Conservation (phyloP, 2,888 invertebrate species). For the Tortrix viridana region DNA sequence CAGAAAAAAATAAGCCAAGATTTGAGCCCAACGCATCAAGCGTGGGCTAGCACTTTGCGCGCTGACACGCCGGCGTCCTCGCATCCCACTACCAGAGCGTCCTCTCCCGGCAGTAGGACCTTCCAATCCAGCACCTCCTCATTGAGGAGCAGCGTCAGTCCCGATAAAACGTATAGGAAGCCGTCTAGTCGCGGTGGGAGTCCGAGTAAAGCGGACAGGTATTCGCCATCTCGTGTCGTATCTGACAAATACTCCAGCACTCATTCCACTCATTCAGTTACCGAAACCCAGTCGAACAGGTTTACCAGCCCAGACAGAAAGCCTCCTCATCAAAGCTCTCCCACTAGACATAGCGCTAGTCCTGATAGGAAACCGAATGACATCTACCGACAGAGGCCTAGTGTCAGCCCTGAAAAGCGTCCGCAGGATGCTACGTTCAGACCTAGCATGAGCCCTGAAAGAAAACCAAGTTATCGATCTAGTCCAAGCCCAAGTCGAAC, state of each 20-base stretch:
- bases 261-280: slow-evolving; percentile 57
- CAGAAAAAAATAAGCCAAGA: slow-evolving; percentile 86
- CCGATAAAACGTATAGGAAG: slow-evolving; percentile 68
- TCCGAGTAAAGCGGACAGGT: slow-evolving; percentile 60
- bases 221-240: slow-evolving; percentile 61
- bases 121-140: slow-evolving; percentile 82
- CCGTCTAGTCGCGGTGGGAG: slow-evolving; percentile 69
- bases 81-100: slow-evolving; percentile 79
- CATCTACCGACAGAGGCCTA: slow-evolving; percentile 51
- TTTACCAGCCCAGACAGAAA: slow-evolving; percentile 58
- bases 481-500: slow-evolving; percentile 35
- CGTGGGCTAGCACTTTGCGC: slow-evolving; percentile 89
- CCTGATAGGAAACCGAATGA: slow-evolving; percentile 61
- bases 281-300: slow-evolving; percentile 58
- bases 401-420: slow-evolving; percentile 65
- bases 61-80: slow-evolving; percentile 85
- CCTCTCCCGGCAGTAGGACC: slow-evolving; percentile 81
- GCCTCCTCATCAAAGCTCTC: slow-evolving; percentile 57
- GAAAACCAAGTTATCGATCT: slow-evolving; percentile 40
- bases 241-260: slow-evolving; percentile 61
- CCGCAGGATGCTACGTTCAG: slow-evolving; percentile 46
- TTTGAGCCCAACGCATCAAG: slow-evolving; percentile 89
- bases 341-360: slow-evolving; percentile 57
- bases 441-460: slow-evolving; percentile 55
- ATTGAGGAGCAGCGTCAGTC: slow-evolving; percentile 80